Evolutionary conservation across 2,888 invertebrate species (phyloP).

Genomic region (Mythimna ferrago): DNA sequence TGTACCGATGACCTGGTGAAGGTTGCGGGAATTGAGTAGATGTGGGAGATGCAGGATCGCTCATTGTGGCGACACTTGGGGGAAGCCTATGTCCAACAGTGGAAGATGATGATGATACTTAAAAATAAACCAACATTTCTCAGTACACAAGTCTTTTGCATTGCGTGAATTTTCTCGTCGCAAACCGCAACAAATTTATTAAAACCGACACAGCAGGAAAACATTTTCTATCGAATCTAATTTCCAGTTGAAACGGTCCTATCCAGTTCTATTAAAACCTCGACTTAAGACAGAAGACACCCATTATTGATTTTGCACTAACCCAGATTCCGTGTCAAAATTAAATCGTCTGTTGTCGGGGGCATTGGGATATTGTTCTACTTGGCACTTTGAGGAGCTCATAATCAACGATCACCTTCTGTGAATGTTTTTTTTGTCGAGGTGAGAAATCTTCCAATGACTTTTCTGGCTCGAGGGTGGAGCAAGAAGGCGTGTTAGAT

Average conservation of each 20-base stretch:
- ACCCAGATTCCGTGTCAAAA: conserved; percentile 29
- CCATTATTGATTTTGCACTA: conserved; percentile 43
- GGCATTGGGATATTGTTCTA: neutral
- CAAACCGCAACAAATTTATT: conserved; percentile 17
- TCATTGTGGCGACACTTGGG: too few relatives aligned
- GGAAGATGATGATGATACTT: too few relatives aligned
- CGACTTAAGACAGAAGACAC: conserved; percentile 20
- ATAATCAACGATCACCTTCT: too few relatives aligned
- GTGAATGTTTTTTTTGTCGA: too few relatives aligned
- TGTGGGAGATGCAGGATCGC: too few relatives aligned
- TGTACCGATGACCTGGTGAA: too few relatives aligned
- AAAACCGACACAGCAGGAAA: conserved; percentile 19
- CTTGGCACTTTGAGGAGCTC: neutral
- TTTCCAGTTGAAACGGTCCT: conserved; percentile 17
- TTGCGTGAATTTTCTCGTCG: neutral
- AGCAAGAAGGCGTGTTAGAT: too few relatives aligned
- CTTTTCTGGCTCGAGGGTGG: too few relatives aligned
- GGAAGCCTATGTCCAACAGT: too few relatives aligned
- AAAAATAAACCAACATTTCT: neutral
- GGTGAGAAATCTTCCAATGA: too few relatives aligned
- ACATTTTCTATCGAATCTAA: conserved; percentile 33
- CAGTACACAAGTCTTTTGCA: neutral
- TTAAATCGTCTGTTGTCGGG: conserved; percentile 22
- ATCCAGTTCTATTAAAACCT: conserved; percentile 43
- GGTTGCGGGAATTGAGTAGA: too few relatives aligned